Percentiles rank a stretch among this genome's conserved stretches.
Evolutionary conservation across 2,113 vertebrate species (phyloP).

Genomic region (Brevimyrus niger): DNA sequence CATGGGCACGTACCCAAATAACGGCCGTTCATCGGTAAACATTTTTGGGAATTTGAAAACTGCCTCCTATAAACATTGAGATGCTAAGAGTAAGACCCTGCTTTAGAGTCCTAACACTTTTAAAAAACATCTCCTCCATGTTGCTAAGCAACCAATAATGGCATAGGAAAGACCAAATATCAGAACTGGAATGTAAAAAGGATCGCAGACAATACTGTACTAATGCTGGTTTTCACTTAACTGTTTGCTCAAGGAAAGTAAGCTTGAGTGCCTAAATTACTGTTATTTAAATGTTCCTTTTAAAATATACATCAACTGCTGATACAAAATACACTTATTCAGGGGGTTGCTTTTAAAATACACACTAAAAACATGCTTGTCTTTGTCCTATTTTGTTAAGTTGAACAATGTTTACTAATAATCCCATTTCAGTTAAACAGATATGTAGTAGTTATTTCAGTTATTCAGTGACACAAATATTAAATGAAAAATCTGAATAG

Average conservation of each 20-base stretch:
- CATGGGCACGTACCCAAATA: not conserved
- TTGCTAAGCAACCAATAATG: conserved; percentile 23
- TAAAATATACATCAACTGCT: not conserved
- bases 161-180: not conserved
- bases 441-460: not conserved
- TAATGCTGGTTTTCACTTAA: conserved; percentile 1
- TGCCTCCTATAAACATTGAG: not conserved
- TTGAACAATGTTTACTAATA: not conserved
- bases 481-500: not conserved
- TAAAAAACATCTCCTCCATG: conserved; percentile 4
- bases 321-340: not conserved
- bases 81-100: not conserved
- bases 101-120: conserved; percentile 9
- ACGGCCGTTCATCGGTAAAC: not conserved
- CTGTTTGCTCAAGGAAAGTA: not conserved
- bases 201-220: not conserved
- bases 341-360: not conserved
- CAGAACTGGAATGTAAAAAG: not conserved
- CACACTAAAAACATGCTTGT: not conserved
- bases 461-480: not conserved
- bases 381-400: not conserved
- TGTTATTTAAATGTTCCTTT: not conserved
- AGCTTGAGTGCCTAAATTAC: not conserved
- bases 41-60: not conserved
- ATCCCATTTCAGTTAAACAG: not conserved